Evolutionary conservation across 2,797 vertebrate genomes (phyloP), one percentile per base, ranked within the genome.

Genomic region (Rhynchotus rufescens): DNA sequence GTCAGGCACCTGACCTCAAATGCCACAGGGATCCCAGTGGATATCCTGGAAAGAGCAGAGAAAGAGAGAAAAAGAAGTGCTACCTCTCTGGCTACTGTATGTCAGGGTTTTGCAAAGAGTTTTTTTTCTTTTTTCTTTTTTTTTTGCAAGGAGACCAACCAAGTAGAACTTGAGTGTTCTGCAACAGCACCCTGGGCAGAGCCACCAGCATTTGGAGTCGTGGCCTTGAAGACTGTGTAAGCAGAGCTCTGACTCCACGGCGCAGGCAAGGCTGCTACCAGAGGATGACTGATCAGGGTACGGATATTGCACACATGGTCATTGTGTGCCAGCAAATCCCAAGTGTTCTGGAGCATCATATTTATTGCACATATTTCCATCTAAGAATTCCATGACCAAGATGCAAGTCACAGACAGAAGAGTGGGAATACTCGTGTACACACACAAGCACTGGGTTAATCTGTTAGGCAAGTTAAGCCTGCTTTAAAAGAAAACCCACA

Each of bases 11-110:
- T 56, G 54, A 56, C 54, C 30, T 56, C 12, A 7, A 51, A 51
- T 25, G 49, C 47, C 49, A 25, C 49, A 25, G 49, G 49, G 12
- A 38, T 80, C 74, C 44, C 62, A 61, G 16, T 3, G 34, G 30
- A 30, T 2, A 6, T 65, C 45, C 17, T 21, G 15, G 38, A 22
- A 44, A 71, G 71, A 69, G 21, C 44, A 75, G 72, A 77, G 4
- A 8, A 45, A 16, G 86, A 57, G 51, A 36, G 15, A n/a, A 60
- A 65, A 9, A 9, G 11, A 80, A 89, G 32, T 32, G 34, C 40
- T 74, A 10, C 2, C 32, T 17, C 40, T 5, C 0, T 6, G 15
- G 49, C 23, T 80, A 56, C 60, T 25, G 23, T 11, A 5, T 3
- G 4, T 30, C 60, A 80, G 65, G 9, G 3, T 64, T 90, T 57